phyloP scores from a whole-genome alignment of 2,888 invertebrate species.

The Lutraria lutraria region DNA sequence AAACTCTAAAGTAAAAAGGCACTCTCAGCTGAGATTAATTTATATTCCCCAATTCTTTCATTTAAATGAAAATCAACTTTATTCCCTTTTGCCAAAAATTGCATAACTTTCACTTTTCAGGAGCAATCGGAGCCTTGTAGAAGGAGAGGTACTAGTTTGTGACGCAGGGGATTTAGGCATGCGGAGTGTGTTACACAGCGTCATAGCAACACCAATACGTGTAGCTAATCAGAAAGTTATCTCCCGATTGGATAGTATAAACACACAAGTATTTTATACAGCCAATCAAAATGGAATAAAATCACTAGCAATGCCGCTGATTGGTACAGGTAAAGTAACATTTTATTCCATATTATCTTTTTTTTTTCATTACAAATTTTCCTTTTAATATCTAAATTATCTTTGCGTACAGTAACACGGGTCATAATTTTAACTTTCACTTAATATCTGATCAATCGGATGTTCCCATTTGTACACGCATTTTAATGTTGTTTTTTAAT shows the following conservation, averaged over 20 bases:
- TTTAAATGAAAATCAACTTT: no score
- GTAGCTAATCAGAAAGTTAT: constrained; percentile 55
- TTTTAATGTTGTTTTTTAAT: no score
- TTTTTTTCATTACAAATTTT: no score
- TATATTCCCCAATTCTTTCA: no score
- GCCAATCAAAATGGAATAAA: constrained; percentile 57
- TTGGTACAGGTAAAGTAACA: constrained; percentile 61
- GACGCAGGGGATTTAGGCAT: constrained; percentile 55
- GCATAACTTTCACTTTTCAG: constrained; percentile 29
- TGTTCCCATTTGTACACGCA: no score
- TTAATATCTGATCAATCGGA: no score
- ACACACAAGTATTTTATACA: constrained; percentile 54
- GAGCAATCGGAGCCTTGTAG: constrained; percentile 47
- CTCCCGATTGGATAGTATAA: constrained; percentile 61
- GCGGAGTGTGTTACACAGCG: constrained; percentile 55
- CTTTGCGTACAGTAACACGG: no score
- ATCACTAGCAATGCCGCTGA: constrained; percentile 61
- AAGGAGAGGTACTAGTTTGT: constrained; percentile 65
- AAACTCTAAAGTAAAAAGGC: no score
- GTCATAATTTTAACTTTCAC: no score
- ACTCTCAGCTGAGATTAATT: no score
- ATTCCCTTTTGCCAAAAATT: no score
- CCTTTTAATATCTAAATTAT: no score
- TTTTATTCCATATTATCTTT: background rate
- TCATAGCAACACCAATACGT: constrained; percentile 57